phyloP scores from a whole-genome alignment of 92 coral and sea anemone species.

The Zoanthus gigantus region DNA sequence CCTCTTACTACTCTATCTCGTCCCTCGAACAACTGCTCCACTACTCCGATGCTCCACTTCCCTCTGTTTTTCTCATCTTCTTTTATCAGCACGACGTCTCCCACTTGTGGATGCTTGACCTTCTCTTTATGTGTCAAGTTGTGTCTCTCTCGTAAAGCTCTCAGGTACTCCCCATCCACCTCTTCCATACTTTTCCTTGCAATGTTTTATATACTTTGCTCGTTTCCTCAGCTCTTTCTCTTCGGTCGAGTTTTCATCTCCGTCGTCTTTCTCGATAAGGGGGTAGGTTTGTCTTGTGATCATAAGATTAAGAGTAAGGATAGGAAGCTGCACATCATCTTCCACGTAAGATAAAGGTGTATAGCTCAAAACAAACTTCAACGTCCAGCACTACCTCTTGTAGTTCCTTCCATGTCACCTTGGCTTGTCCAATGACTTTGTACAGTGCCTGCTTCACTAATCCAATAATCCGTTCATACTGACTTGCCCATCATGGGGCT shows the following conservation, averaged over 20 bases:
- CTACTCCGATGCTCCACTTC: not conserved
- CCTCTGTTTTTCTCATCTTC: conserved; percentile 3
- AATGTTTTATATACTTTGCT: conserved; percentile 19
- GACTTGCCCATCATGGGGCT: not conserved
- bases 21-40: conserved; percentile 7
- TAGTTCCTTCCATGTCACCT: not conserved
- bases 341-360: not conserved
- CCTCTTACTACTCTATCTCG: conserved; percentile 17
- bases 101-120: conserved; percentile 1
- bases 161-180: conserved; percentile 46
- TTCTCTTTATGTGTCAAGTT: conserved; percentile 33
- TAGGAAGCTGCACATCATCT: not conserved
- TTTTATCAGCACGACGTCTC: not conserved
- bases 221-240: conserved; percentile 22
- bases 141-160: conserved; percentile 43
- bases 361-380: not conserved
- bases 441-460: conserved; percentile 3
- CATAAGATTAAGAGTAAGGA: too few relatives aligned
- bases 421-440: conserved; percentile 14
- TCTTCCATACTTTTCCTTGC: conserved; percentile 18
- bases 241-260: conserved; percentile 17
- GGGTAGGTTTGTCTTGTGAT: not conserved
- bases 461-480: not conserved
- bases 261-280: not conserved
- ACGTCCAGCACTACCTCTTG: not conserved